A percentile compares a stretch with the other conserved stretches of the same genome.
These are phyloP conservation scores for Uria lomvia DNA, from an alignment of 2,113 vertebrate genomes.

Conservation along the genomic window DNA sequence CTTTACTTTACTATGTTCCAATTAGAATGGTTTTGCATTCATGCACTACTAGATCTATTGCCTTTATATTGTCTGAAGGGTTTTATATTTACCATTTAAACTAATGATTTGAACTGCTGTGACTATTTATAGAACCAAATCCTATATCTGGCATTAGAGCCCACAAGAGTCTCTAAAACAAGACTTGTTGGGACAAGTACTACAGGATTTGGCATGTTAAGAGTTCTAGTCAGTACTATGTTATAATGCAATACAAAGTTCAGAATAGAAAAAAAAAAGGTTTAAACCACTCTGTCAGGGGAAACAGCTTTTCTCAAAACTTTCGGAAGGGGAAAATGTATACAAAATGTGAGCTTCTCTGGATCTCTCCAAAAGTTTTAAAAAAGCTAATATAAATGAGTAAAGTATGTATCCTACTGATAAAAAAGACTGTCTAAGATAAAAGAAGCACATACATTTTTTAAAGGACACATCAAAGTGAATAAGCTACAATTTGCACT, in stretches of 20 bases:
- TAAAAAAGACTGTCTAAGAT: not conserved
- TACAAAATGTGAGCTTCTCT: not conserved
- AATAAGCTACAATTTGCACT: not conserved
- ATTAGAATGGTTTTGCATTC: not conserved
- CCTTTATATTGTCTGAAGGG: not conserved
- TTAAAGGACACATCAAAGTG: not conserved
- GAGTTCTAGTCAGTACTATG: not conserved
- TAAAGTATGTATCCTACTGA: not conserved
- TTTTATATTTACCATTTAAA: not conserved
- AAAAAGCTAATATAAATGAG: not conserved
- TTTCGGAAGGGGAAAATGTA: not conserved
- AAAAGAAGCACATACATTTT: slow-evolving; percentile 61
- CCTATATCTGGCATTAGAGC: not conserved
- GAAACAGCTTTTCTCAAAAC: not conserved
- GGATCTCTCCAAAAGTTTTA: not conserved
- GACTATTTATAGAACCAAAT: not conserved
- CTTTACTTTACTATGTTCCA: not conserved
- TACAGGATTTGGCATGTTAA: not conserved
- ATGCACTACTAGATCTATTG: not conserved
- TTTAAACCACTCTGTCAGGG: not conserved
- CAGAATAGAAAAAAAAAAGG: not conserved
- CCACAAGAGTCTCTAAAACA: not conserved
- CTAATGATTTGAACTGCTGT: not conserved
- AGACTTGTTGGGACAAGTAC: not conserved
- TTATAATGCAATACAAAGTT: not conserved